These are phyloP conservation scores for Thereuonema tuberculata DNA, from an alignment of 1,140 invertebrate genomes.

Conservation along the genomic window DNA sequence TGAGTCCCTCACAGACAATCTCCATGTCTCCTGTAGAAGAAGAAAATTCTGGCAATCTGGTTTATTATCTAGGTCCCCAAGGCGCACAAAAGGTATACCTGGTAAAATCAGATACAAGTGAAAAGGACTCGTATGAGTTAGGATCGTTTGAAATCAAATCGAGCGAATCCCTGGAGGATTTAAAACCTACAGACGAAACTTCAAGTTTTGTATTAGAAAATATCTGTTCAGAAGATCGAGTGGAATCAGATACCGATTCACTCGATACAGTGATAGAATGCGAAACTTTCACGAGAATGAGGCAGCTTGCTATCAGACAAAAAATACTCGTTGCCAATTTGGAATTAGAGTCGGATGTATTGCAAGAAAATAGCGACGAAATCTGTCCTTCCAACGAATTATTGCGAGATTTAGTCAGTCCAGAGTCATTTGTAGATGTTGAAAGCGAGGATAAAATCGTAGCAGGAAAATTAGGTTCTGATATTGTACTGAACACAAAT, in stretches of 20 bases:
- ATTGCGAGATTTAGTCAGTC: no score
- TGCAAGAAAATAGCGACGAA: no score
- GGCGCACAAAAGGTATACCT: neutral
- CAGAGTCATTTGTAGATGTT: no score
- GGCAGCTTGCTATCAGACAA: slow-evolving; percentile 21
- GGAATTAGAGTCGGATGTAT: slow-evolving; percentile 16
- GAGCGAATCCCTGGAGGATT: slow-evolving; percentile 15
- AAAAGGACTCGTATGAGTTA: slow-evolving; percentile 6
- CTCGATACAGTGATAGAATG: slow-evolving; percentile 21
- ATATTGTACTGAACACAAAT: no score
- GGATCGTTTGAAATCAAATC: neutral
- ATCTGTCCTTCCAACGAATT: no score
- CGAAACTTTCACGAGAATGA: slow-evolving; percentile 18
- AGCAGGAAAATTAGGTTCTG: no score
- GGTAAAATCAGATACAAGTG: neutral
- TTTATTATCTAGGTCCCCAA: neutral
- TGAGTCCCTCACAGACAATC: no score
- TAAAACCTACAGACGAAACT: slow-evolving; percentile 17
- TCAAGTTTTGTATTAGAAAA: slow-evolving; percentile 1
- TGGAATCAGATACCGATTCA: slow-evolving; percentile 20
- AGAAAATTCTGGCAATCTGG: neutral
- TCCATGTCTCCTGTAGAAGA: no score
- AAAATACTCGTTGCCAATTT: slow-evolving; percentile 19
- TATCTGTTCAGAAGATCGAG: slow-evolving; percentile 11
- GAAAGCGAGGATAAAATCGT: no score